These are phyloP conservation scores for Lepidotrigona ventralis DNA, from an alignment of 1,140 invertebrate genomes.

Conservation along the genomic window DNA sequence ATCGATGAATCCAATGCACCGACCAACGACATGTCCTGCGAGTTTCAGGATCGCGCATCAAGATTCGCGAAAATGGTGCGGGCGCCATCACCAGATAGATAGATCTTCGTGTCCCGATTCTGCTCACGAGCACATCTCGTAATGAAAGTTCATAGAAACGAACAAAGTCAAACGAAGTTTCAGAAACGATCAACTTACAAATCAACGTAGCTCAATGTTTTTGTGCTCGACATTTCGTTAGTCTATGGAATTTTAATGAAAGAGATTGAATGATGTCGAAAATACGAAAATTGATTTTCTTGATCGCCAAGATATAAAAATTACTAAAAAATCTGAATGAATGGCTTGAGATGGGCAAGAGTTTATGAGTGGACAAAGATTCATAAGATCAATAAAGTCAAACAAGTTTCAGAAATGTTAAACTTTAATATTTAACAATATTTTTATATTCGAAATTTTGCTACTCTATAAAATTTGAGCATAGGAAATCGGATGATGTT, in stretches of 20 bases:
- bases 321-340: too few relatives aligned
- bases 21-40: not conserved
- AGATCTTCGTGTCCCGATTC: not conserved
- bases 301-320: too few relatives aligned
- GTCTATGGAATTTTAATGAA: too few relatives aligned
- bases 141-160: not conserved
- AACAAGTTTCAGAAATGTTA: not conserved
- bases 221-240: too few relatives aligned
- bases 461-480: too few relatives aligned
- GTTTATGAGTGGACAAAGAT: not conserved
- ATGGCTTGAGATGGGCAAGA: too few relatives aligned
- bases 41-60: not conserved
- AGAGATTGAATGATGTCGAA: too few relatives aligned
- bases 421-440: too few relatives aligned
- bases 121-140: not conserved
- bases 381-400: not conserved
- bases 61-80: constrained; percentile 11
- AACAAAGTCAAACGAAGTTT: not conserved
- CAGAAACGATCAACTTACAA: too few relatives aligned
- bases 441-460: too few relatives aligned
- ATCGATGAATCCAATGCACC: not conserved
- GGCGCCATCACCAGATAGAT: constrained; percentile 10
- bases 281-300: too few relatives aligned
- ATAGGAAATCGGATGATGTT: too few relatives aligned
- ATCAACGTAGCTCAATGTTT: not conserved